Base-by-base conservation (phyloP, 2,113 vertebrate species). In the Vicugna pacos region DNA sequence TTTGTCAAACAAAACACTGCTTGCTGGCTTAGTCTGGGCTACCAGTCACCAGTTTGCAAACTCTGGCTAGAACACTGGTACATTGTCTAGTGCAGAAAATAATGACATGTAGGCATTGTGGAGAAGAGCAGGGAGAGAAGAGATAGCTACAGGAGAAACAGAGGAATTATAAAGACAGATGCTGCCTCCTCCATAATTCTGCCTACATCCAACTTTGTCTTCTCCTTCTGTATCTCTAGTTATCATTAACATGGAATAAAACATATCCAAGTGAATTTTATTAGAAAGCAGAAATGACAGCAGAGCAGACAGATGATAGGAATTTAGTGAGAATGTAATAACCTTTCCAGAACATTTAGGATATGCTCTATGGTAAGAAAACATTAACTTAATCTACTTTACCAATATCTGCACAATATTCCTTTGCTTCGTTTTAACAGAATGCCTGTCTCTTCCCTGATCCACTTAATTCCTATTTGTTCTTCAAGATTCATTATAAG, bases 161-260 rank as follows among this genome's bases (percentile, higher is more conserved):
- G 70, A 83, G 35, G 65, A 65, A 46, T 38, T 17, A 84, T 64
- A 50, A 77, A 94, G 67, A 89, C 22, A 77, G 87, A 69, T 8
- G 76, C 4, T 77, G 54, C 20, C 19, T 54, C 38, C 32, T 75
- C 72, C n/a, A 48, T 38, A 83, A 79, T 81, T 95, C 69, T 89
- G 60, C 67, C 72, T 82, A 67, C 89, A 83, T 56, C n/a, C 26
- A 84, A 65, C 30, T 72, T 28, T 73, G 76, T 19, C 86, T 91
- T 65, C 48, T 67, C 62, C 22, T 80, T 79, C 56, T 69, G 7
- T 84, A 89, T 64, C 91, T 92, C 76, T 73, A 73, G 28, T 81
- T 75, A 64, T 76, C 48, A 72, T 87, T 91, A 91, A 95, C 26
- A 46, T 28, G 60, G 56, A 97, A 72, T 82, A 89, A 94, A 70